phyloP scores from a whole-genome alignment of 2,797 vertebrate species.

The Aplochiton taeniatus region DNA sequence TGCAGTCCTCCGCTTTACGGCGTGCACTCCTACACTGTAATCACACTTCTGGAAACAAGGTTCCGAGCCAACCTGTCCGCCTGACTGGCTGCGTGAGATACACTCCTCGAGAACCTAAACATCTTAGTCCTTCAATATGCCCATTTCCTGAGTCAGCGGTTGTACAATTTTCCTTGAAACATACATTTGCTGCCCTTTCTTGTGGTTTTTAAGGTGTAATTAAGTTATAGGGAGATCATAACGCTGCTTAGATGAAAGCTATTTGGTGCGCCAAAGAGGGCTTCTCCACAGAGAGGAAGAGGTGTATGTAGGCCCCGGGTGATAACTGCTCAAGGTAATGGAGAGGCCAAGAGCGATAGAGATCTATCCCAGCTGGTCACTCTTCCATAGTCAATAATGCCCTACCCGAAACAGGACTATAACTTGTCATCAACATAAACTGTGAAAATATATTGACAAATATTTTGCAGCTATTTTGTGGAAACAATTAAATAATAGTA shows the following conservation, averaged over 20 bases:
- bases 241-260: conserved; percentile 25
- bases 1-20: not conserved
- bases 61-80: not conserved
- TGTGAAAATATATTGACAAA: too few species aligned
- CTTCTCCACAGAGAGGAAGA: conserved; percentile 7
- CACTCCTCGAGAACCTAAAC: conserved; percentile 11
- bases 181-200: conserved; percentile 29
- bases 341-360: conserved; percentile 1
- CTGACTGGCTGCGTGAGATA: too few species aligned
- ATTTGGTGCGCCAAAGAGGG: conserved; percentile 24
- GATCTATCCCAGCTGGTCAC: not conserved
- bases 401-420: conserved; percentile 2
- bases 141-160: conserved; percentile 29
- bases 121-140: conserved; percentile 9
- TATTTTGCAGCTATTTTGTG: too few species aligned
- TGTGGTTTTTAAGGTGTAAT: conserved; percentile 27
- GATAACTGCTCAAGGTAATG: too few species aligned
- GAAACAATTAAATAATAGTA: too few species aligned
- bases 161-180: conserved; percentile 31
- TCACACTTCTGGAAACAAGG: conserved; percentile 30
- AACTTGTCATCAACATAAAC: too few species aligned
- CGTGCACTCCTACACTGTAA: conserved; percentile 17
- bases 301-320: not conserved
- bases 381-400: conserved; percentile 3
- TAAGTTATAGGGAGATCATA: conserved; percentile 34